A percentile compares a stretch with the other conserved stretches of the same genome.
Conservation (phyloP, 2,113 vertebrate genomes). For the Cyprinodon brontotheroides region DNA sequence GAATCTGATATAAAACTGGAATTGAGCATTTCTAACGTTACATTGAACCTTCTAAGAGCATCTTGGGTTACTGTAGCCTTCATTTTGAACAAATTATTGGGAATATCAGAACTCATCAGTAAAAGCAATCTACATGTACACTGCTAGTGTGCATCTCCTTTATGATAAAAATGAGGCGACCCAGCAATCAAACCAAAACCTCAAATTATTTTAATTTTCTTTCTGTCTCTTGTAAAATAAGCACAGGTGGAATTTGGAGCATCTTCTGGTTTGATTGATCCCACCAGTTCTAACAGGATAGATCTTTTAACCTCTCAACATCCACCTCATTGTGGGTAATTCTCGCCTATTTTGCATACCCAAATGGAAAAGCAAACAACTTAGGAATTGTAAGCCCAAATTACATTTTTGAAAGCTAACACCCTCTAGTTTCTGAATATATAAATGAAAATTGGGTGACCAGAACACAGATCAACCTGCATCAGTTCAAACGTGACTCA, state of each 20-base stretch:
- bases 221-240: neutral
- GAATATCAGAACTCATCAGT: neutral
- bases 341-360: no score
- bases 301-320: no score
- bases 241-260: neutral
- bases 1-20: neutral
- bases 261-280: no score
- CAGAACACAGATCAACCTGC: no score
- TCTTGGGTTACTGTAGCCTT: neutral
- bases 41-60: neutral
- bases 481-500: no score
- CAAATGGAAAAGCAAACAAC: no score
- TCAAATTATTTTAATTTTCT: neutral
- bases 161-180: neutral
- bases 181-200: neutral
- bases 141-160: neutral
- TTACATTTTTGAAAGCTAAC: no score
- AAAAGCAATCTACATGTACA: neutral
- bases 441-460: no score
- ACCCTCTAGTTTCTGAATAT: no score
- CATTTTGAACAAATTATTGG: neutral
- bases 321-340: no score
- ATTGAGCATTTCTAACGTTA: neutral
- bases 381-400: no score
- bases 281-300: no score